These are phyloP conservation scores for Phasianus colchicus DNA, from an alignment of 2,113 vertebrate genomes.

Conservation along the genomic window DNA sequence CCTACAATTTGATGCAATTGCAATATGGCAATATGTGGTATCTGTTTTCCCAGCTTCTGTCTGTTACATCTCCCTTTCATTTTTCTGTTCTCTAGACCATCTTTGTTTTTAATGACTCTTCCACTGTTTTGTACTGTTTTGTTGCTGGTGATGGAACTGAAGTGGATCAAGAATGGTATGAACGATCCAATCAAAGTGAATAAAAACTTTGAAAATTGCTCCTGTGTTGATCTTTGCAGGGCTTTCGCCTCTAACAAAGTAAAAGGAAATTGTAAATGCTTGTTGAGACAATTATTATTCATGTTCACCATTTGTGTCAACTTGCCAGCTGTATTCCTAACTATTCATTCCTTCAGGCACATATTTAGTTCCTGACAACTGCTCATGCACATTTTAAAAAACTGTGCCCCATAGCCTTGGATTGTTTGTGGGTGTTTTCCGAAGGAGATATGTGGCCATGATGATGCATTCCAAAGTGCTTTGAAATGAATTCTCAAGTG, in stretches of 20 bases:
- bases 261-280: slow-evolving; percentile 7
- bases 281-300: slow-evolving; percentile 20
- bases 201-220: neutral
- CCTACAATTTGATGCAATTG: neutral
- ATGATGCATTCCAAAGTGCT: slow-evolving; percentile 27
- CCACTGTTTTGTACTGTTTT: neutral
- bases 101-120: neutral
- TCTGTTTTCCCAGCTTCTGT: neutral
- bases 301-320: slow-evolving; percentile 13
- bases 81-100: neutral
- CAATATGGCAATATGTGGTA: neutral
- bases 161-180: neutral
- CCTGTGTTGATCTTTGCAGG: neutral
- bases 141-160: neutral
- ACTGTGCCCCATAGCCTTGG: neutral
- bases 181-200: neutral
- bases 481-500: slow-evolving; percentile 53
- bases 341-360: slow-evolving; percentile 60
- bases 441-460: neutral
- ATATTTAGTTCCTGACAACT: neutral
- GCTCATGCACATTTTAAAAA: neutral
- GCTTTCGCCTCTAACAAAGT: neutral
- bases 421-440: neutral
- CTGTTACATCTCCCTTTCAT: neutral
- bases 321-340: slow-evolving; percentile 46